Percentiles rank a stretch among this genome's conserved stretches.
phyloP scores from a whole-genome alignment of 2,888 invertebrate genomes.

The Tipula helvola region DNA sequence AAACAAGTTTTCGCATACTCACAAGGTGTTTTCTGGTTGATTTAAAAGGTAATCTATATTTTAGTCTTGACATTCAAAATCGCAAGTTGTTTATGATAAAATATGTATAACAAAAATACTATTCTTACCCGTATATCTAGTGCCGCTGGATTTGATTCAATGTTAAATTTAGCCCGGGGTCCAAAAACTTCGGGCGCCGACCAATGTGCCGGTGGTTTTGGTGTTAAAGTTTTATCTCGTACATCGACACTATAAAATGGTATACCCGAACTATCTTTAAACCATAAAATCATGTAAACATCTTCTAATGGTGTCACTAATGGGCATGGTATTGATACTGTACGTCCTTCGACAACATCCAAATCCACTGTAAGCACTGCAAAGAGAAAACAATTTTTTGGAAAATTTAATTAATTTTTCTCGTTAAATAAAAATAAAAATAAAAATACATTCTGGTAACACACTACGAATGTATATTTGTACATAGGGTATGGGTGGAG shows the following conservation, averaged over 20 bases:
- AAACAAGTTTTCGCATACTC: neutral
- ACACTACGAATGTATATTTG: no score
- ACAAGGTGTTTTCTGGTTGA: neutral
- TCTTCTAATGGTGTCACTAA: conserved; percentile 73
- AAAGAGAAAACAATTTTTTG: neutral
- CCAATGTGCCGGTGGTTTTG: conserved; percentile 70
- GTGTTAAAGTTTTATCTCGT: conserved; percentile 64
- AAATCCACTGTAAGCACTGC: conserved; percentile 65
- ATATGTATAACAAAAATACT: neutral
- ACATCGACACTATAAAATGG: conserved; percentile 80
- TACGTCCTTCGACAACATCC: conserved; percentile 78
- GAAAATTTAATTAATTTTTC: neutral
- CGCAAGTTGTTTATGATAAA: neutral
- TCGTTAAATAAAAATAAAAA: no score
- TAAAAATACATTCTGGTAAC: no score
- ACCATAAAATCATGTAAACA: conserved; percentile 88
- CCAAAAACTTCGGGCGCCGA: conserved; percentile 78
- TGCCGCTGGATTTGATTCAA: conserved; percentile 65
- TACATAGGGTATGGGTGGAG: no score
- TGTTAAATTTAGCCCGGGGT: conserved; percentile 71
- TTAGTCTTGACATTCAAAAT: neutral
- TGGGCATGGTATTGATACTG: conserved; percentile 77
- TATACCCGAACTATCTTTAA: conserved; percentile 73
- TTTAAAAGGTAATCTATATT: neutral
- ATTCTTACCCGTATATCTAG: conserved; percentile 50